Evolutionary conservation across 64 coral and sea anemone species (phyloP), one percentile per base, ranked within the genome.

Genomic region (Catalaphyllia jardinei): DNA sequence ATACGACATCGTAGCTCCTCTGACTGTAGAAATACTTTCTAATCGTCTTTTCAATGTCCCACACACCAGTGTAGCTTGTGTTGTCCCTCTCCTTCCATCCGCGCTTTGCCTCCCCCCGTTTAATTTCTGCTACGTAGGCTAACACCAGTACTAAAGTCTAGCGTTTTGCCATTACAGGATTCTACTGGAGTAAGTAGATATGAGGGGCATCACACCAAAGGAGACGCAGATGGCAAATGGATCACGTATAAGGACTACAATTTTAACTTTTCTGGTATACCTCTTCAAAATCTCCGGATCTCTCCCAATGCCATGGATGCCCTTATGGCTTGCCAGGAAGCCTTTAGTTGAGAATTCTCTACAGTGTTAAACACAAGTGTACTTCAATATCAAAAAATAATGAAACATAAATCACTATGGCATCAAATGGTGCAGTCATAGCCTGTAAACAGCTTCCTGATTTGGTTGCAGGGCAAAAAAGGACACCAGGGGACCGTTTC

Each of bases 241-340:
- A 27, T 95, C 39, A 98, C 96, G 13, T 98, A 89, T 17, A 76
- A 22, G n/a, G 90, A 57, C 39, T 98, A 93, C 74, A 59, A 83
- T 29, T 90, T 95, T 82, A 50, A 95, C 27, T 98, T 95, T 31
- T 82, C 22, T 20, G 94, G 78, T 12, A 72, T 98, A 18, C 92
- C 60, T 28, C 87, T 98, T 15, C 87, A 91, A 52, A 83, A 89
- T 25, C 90, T 98, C 1, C 93, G 93, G 38, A 95, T 98, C 19
- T 87, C 96, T 67, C 96, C 96, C 29, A 98, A 98, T 16, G 96
- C 96, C 14, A 98, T 98, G 96, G 96, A 95, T 50, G 96, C 96
- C 1, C 72, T 98, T 31, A 88, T 91, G 85, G 96, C 93, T 8
- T 96, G 92, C 33, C 89, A 96, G 77, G 78, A 94, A n/a, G 83